Base-by-base conservation (phyloP, 1,140 invertebrate genomes). In the Sarcophaga peregrina region DNA sequence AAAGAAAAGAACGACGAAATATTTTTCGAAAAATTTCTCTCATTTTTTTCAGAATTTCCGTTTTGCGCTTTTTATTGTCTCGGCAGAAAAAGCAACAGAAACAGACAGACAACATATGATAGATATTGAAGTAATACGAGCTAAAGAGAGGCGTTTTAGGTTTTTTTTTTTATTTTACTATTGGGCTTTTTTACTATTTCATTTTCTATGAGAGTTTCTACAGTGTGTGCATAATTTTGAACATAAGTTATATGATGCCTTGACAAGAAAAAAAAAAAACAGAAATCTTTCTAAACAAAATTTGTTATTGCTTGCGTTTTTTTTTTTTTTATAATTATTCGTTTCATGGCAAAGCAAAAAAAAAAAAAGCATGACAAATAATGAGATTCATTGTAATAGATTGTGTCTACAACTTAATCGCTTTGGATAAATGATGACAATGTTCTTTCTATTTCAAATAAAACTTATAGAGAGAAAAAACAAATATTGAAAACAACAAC, bases 371-470 rank as follows among this genome's bases (percentile, higher is more conserved):
- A 89, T 89, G 88, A 89, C 88, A 89, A 89, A 89, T 89, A 89
- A 89, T 88, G 85, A 89, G 88, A 89, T 89, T 89, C 88, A 88
- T 89, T 89, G 88, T 89, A 89, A 89, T 89, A 89, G 88, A 89
- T 89, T 89, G 88, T 89, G 88, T 89, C 88, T 89, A 89, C 88
- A 89, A 89, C 88, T 89, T 89, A 89, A 89, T 89, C 88, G 88
- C 88, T 86, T 88, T 86, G 88, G 87, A 89, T 89, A 89, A 89
- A 89, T 89, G 87, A 89, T 89, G 88, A 87, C 88, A 89, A 87
- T 88, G 87, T 86, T 83, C 47, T 62, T 58, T 81, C 54, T 72
- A 25, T 76, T 46, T 48, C n/a, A 17, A 78, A 11, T 50, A 25
- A 78, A 54, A 47, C 25, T 37, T 20, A 80, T 15, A 48, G 17